Base-by-base conservation (phyloP, 2,888 invertebrate genomes). In the Folsomia candida region DNA sequence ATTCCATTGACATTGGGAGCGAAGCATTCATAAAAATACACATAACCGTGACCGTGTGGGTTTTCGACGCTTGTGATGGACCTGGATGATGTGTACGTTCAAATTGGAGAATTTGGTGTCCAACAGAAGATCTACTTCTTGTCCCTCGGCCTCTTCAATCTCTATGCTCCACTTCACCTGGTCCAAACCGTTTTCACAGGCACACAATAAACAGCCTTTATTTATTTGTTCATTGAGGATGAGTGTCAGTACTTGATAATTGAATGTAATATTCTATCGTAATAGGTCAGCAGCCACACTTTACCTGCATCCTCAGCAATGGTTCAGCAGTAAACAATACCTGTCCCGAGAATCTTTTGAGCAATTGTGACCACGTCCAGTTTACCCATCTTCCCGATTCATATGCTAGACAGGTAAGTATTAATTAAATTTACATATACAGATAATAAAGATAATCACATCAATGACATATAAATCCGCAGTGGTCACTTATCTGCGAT, bases 401-500 rank as follows among this genome's bases (percentile, higher is more conserved):
- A 1, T 76, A 70, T 11, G 72, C 74, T 6, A 71, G 69, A 58
- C 66, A 77, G 63, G 76, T 77, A 72, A 27, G 2, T 25, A 27
- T 6, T 47, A 57, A 54, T 62, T 24, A 9, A 25, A 25, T 29
- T 47, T 47, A n/a, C 14, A 47, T 47, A 14, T 14, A 14, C 47
- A 11, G 47, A 47, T 47, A 47, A 64, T 14, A 51, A 64, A n/a
- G n/a, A n/a, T n/a, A n/a, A n/a, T n/a, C n/a, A n/a, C n/a, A n/a
- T n/a, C n/a, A n/a, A 3, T 24, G 3, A 22, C 47, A 22, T 27
- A 22, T 47, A 29, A 62, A 6, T 68, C 68, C 71, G 22, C 63
- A 80, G 80, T 80, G 81, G 81, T 61, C 68, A 24, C 62, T 81
- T 60, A 71, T 81, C 54, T 82, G 81, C 66, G 78, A 79, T 29